A percentile compares a stretch with the other conserved stretches of the same genome.
phyloP scores from a whole-genome alignment of 2,113 vertebrate species.

The Leiothrix lutea region DNA sequence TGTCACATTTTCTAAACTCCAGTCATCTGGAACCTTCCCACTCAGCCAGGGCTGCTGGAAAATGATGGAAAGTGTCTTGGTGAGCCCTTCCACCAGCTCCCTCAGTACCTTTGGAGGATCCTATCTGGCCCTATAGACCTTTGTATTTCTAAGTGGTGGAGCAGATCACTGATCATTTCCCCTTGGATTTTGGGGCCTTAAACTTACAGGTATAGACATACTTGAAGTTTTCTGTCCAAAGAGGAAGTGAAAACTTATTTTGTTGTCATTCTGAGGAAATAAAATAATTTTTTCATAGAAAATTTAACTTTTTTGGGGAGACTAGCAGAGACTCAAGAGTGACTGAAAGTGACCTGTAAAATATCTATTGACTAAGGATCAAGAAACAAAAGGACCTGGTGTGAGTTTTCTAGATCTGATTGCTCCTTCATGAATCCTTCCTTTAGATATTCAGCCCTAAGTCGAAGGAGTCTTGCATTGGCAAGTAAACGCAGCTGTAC shows the following conservation, averaged over 20 bases:
- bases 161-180: neutral
- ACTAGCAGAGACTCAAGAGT: neutral
- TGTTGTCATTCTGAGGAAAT: neutral
- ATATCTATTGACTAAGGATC: neutral
- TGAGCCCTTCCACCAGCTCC: neutral
- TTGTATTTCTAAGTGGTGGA: neutral
- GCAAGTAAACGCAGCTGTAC: neutral
- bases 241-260: neutral
- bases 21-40: neutral
- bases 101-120: neutral
- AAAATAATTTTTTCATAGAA: neutral
- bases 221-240: neutral
- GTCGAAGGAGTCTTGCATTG: neutral
- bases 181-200: neutral
- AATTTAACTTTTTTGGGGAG: neutral
- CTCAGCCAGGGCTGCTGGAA: neutral
- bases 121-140: too few species aligned
- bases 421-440: neutral
- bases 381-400: neutral
- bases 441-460: neutral
- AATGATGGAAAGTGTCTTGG: neutral
- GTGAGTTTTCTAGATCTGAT: neutral
- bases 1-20: neutral
- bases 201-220: neutral
- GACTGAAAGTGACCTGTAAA: neutral